Evolutionary conservation across 2,888 invertebrate species (phyloP), one percentile per base, ranked within the genome.

Genomic region (Horisme vitalbata): DNA sequence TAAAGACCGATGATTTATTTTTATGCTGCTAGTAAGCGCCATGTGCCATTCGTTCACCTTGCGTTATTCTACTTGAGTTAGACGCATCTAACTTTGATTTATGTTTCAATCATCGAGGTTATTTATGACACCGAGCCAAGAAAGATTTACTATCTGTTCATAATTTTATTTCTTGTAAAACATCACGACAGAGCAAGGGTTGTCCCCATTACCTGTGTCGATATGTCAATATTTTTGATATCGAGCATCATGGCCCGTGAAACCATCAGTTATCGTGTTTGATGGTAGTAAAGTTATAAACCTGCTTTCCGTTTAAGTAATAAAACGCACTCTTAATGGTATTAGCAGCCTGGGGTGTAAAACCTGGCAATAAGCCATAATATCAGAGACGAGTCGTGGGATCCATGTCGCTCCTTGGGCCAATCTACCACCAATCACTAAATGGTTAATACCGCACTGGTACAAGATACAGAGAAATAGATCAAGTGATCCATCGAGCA

Each of bases 201-300:
- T 55, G 51, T 53, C 53, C 35, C 45, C 50, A 24, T 38, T 30
- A 53, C 36, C 53, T 53, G 37, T 50, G 54, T 51, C 54, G 52
- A 60, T 61, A 61, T 59, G 57, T 59, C 63, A 65, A 68, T 75
- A 69, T 71, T 67, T n/a, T 61, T 64, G 64, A 61, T 61, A 60
- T 65, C 56, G 62, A 59, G 45, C 52, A 58, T 41, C 53, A 51
- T 56, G 62, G 67, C 49, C 65, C 56, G 52, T 63, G 58, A 60
- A 63, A 65, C 57, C 66, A 71, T 65, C 53, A 59, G 61, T 58
- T 78, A 68, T 67, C 78, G 74, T 79, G 76, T 48, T 72, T 58
- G 62, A 64, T 67, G 59, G 70, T 65, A 68, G 72, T 81, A 74
- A 78, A 69, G 61, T 63, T 61, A 64, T 71, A 74, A 74, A 68